Evolutionary conservation across 2,797 vertebrate genomes (phyloP).

Genomic region (Protonibea diacanthus): DNA sequence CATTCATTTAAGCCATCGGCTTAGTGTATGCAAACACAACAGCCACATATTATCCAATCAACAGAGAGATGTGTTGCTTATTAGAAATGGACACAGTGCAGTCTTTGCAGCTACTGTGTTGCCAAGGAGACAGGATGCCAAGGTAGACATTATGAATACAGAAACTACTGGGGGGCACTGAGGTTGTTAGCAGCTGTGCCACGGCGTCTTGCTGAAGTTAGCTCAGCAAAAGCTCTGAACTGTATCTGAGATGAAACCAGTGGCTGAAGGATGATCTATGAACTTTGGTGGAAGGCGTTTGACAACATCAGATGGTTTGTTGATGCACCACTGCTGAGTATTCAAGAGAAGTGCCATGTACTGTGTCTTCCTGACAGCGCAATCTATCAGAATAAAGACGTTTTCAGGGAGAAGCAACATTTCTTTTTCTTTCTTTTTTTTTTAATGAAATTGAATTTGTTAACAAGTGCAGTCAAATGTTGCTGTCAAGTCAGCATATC

Average conservation of each 20-base stretch:
- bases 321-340: conserved; percentile 31
- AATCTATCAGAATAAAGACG: conserved; percentile 39
- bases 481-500: conserved; percentile 9
- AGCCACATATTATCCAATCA: conserved; percentile 34
- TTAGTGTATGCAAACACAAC: conserved; percentile 45
- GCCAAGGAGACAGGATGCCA: conserved; percentile 84
- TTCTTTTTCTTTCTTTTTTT: background rate
- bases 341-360: conserved; percentile 24
- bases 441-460: conserved; percentile 32
- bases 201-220: conserved; percentile 10
- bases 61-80: conserved; percentile 35
- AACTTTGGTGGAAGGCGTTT: conserved; percentile 41
- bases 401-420: conserved; percentile 13
- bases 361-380: conserved; percentile 39
- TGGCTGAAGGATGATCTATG: conserved; percentile 38
- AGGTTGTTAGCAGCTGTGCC: conserved; percentile 32
- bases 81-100: conserved; percentile 50
- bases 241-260: conserved; percentile 10
- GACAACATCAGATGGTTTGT: conserved; percentile 35
- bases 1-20: conserved; percentile 46
- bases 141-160: conserved; percentile 61
- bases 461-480: conserved; percentile 15
- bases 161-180: conserved; percentile 43
- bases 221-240: conserved; percentile 27
- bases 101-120: conserved; percentile 64